Evolutionary conservation across 1,140 invertebrate species (phyloP), one percentile per base, ranked within the genome.

Genomic region (Polyergus mexicanus): DNA sequence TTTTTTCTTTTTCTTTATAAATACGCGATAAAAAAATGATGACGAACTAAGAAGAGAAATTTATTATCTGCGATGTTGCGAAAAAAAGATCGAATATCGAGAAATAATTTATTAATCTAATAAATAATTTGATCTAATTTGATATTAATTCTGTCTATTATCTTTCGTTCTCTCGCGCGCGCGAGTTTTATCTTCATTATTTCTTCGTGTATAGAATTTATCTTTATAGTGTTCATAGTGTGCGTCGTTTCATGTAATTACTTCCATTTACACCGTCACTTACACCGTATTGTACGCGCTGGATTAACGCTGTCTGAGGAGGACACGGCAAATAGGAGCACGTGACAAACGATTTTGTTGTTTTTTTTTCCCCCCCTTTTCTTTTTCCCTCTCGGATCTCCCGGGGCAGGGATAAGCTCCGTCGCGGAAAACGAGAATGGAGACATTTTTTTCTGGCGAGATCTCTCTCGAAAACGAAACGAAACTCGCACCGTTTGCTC

Each of bases 301-400:
- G 68, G 78, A 38, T 83, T 83, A 83, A 60, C 68, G 38, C 68
- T 60, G 19, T 35, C 54, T 8, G 25, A 19, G 25, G 54, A 25
- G 38, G 25, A 22, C 6, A 32, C 44, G 38, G 28, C 28, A 54
- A 62, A 35, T 44, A 44, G 35, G 78, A 60, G 54, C 78, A 58
- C 66, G 78, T 81, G 78, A 83, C 66, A 83, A 62, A 74, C 78
- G 78, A 62, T 83, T 83, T 72, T 83, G 7, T 41, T 44, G 10
- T n/a, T n/a, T 44, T 47, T 74, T 60, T 81, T 32, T 25, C 8
- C 25, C 1, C 3, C 3, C 3, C 32, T 32, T 32, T 4, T 22
- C 38, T 72, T 4, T 28, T 32, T 44, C 78, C 54, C 41, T 38
- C 35, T 81, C 66, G 66, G 35, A 44, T 80, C 25, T 80, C 32